Evolutionary conservation across 2,888 invertebrate genomes (phyloP), one percentile per base, ranked within the genome.

Genomic region (Lepidochrysops patricia): DNA sequence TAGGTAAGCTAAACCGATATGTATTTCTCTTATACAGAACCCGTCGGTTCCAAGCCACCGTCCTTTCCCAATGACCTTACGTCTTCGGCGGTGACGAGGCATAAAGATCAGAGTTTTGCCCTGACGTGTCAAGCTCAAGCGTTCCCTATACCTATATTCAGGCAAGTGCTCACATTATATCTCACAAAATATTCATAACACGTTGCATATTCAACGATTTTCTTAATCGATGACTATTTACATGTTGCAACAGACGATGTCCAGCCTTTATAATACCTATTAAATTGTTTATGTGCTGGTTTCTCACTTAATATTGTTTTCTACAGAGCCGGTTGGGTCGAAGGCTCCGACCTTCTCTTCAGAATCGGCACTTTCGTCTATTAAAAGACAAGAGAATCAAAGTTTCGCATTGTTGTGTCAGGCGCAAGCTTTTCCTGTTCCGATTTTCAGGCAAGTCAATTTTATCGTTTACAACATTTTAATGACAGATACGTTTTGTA

Each of bases 361-460:
- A 66, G 93, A 94, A 67, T 92, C 91, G 7, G 92, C 91, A 70
- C 83, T 89, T 65, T 92, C 91, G 68, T 91, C 92, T 52, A 90
- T 93, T 76, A 89, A 90, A 66, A 89, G 92, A 66, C 80, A 84
- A 49, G 80, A 90, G 71, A 84, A 79, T 66, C 89, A 90, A 75
- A 90, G 90, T 73, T 91, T 93, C 78, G 91, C 91, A 50, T 74
- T 93, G 65, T 84, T 93, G 50, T 94, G 94, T 79, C 93, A 93
- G 79, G 94, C 93, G 64, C 94, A 94, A 82, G 93, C 93, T 64
- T 93, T 90, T 84, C 94, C 94, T 58, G 90, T 93, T 64, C 94
- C 94, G 57, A 78, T 90, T 66, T 92, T 91, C 91, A 92, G 94
- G 94, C 94, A 91, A 90, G 87, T 85, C 73, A 62, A 50, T 64